Base-by-base conservation (phyloP, 2,888 invertebrate species). In the Sesia apiformis region DNA sequence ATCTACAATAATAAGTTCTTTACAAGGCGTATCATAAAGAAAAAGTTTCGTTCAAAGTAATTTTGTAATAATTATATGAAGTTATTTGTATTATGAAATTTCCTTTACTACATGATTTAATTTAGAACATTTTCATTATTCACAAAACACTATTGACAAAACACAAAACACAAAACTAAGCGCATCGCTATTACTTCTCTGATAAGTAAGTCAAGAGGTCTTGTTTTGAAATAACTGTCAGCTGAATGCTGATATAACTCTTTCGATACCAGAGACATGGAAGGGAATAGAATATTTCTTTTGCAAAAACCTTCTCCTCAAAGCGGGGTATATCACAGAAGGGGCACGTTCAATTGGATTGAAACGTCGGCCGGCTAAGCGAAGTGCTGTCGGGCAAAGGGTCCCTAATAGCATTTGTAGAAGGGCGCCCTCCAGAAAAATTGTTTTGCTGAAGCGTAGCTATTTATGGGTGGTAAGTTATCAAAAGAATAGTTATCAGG, bases 331-430 rank as follows among this genome's bases (percentile, higher is more conserved):
- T 76, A 72, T 73, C 67, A 69, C 61, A 62, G 63, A 66, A 65
- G 69, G 38, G 72, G 70, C 76, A 74, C 76, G 74, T 78, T 74
- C 78, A 79, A 82, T 83, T 79, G 79, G 78, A 82, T 84, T 81
- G 80, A 78, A 81, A 75, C 75, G 78, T 78, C 69, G 72, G 65
- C 69, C 68, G 72, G 65, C 69, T 69, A 63, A 63, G 69, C 69
- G 69, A 59, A 76, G 72, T 70, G 74, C 67, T 72, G 67, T 68
- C 67, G 67, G 63, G 67, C 72, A 72, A 72, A 77, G 74, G 78
- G 78, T 72, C 80, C 65, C 74, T 82, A 84, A 85, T 82, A 76
- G 77, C 78, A 81, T 84, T 85, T 82, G 74, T 80, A 70, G 77
- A 70, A 70, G 69, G 73, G 70, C 64, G 60, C 63, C 65, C 69